Conservation (phyloP, 2,113 vertebrate species). For the Pionites leucogaster region DNA sequence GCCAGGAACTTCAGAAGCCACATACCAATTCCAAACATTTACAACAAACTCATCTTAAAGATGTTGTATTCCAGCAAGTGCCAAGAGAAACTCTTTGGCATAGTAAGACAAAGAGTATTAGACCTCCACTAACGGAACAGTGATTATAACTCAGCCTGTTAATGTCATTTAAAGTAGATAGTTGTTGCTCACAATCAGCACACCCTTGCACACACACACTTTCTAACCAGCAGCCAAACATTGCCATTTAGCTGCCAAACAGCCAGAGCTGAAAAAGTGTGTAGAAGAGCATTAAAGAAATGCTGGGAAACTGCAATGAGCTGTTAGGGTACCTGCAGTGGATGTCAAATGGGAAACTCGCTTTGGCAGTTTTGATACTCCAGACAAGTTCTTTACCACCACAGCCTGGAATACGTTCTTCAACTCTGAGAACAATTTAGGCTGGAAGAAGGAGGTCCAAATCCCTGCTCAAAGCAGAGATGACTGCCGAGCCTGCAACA, state of each 20-base stretch:
- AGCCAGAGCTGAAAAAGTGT: accelerated
- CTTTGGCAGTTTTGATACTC: background rate
- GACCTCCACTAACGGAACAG: background rate
- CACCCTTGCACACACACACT: accelerated
- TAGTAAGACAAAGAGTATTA: accelerated
- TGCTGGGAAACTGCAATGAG: accelerated
- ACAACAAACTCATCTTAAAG: background rate
- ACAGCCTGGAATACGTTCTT: accelerated
- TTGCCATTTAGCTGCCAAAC: accelerated
- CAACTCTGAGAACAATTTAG: background rate
- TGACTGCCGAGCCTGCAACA: accelerated
- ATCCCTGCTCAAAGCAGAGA: background rate
- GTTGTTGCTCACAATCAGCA: background rate
- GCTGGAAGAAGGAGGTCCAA: background rate
- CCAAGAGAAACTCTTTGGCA: background rate
- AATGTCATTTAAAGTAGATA: background rate
- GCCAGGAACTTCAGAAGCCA: background rate
- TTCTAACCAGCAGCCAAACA: background rate
- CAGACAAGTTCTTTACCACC: background rate
- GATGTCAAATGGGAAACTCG: background rate
- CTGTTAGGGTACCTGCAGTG: accelerated
- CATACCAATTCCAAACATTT: background rate
- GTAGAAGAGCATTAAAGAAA: background rate
- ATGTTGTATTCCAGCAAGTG: accelerated
- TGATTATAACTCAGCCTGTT: background rate